phyloP scores from a whole-genome alignment of 2,888 invertebrate species.

The Perizoma affinitatum region DNA sequence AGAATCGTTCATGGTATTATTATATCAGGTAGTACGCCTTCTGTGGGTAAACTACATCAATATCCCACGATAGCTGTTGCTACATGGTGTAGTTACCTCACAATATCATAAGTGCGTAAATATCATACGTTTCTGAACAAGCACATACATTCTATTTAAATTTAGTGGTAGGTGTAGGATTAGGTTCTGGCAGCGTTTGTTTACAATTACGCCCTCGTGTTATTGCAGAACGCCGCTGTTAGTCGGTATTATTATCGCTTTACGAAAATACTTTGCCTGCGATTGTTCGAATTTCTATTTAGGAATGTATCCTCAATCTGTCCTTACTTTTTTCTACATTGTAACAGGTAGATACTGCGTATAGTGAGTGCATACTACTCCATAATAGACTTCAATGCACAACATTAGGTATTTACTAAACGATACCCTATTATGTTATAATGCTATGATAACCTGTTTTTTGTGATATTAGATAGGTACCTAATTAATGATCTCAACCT shows the following conservation, averaged over 20 bases:
- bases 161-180: slow-evolving; percentile 17
- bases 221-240: slow-evolving; percentile 27
- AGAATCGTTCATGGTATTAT: slow-evolving; percentile 11
- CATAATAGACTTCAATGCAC: too few species aligned
- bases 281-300: slow-evolving; percentile 19
- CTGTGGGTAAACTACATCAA: slow-evolving; percentile 15
- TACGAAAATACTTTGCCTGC: slow-evolving; percentile 30
- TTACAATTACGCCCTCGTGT: slow-evolving; percentile 31
- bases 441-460: too few species aligned
- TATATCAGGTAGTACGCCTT: slow-evolving; percentile 7
- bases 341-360: too few species aligned
- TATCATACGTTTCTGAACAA: slow-evolving; percentile 11
- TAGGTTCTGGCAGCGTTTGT: slow-evolving; percentile 33
- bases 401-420: too few species aligned
- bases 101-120: slow-evolving; percentile 9
- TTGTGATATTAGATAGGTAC: too few species aligned
- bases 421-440: too few species aligned
- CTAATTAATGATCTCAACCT: not conserved
- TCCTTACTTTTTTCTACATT: not conserved
- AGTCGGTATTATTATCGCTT: slow-evolving; percentile 12
- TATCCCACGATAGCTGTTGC: slow-evolving; percentile 16
- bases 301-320: not conserved
- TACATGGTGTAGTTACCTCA: slow-evolving; percentile 15
- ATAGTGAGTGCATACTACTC: too few species aligned
- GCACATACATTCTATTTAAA: slow-evolving; percentile 29